These are phyloP conservation scores for Zaprionus inermis DNA, from an alignment of 1,140 invertebrate species.

Conservation along the genomic window DNA sequence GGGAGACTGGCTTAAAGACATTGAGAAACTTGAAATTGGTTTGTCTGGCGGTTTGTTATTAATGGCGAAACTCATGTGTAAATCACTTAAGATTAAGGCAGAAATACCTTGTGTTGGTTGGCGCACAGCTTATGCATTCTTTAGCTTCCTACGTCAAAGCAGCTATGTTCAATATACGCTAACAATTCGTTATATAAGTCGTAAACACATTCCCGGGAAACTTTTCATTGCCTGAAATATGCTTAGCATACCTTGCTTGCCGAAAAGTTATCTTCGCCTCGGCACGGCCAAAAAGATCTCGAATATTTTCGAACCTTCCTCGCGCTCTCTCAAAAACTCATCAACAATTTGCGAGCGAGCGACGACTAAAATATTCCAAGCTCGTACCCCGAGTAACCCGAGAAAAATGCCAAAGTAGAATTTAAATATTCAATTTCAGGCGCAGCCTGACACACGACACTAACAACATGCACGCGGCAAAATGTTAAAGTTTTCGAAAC, in stretches of 20 bases:
- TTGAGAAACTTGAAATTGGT: not conserved
- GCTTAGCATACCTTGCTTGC: constrained; percentile 38
- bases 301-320: constrained; percentile 23
- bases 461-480: constrained; percentile 33
- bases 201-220: not conserved
- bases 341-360: constrained; percentile 24
- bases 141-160: not conserved
- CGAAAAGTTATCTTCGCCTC: constrained; percentile 28
- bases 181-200: not conserved
- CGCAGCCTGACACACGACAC: constrained; percentile 38
- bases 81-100: not conserved
- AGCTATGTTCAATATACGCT: not conserved
- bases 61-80: too few relatives aligned
- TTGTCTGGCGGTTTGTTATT: too few relatives aligned
- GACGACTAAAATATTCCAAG: constrained; percentile 28
- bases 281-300: constrained; percentile 8
- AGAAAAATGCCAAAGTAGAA: constrained; percentile 51
- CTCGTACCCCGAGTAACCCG: not conserved
- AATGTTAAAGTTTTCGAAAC: constrained; percentile 63
- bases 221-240: constrained; percentile 9
- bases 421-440: constrained; percentile 72
- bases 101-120: too few relatives aligned
- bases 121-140: too few relatives aligned
- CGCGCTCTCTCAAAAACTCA: constrained; percentile 22
- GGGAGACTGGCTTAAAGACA: not conserved